Conservation (phyloP, 2,888 invertebrate genomes). For the Tuberolachnus salignus region DNA sequence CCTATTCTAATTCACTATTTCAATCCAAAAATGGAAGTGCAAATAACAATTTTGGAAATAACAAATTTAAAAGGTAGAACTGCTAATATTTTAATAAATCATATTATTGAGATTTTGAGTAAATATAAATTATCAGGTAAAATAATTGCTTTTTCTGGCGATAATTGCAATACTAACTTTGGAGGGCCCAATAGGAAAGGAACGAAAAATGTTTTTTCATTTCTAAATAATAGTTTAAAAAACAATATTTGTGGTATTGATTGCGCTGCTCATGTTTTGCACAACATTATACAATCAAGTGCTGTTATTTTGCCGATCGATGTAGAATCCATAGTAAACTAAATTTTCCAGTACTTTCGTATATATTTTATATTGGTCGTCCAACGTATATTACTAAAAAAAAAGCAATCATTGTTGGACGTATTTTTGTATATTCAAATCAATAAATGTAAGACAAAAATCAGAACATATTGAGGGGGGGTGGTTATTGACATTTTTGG, state of each 20-base stretch:
- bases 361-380: slow-evolving; percentile 61
- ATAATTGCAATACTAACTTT: slow-evolving; percentile 57
- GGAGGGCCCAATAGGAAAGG: slow-evolving; percentile 24
- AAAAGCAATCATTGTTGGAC: too few species aligned
- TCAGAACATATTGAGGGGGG: too few species aligned
- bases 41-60: too few species aligned
- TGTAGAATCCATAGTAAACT: slow-evolving; percentile 60
- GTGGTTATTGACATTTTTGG: too few species aligned
- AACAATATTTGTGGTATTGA: slow-evolving; percentile 59
- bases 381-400: too few species aligned
- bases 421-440: too few species aligned
- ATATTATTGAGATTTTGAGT: slow-evolving; percentile 33
- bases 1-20: slow-evolving; percentile 39
- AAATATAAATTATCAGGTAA: slow-evolving; percentile 32
- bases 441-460: too few species aligned
- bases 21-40: neutral
- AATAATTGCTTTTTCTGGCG: slow-evolving; percentile 52
- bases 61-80: slow-evolving; percentile 39
- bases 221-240: slow-evolving; percentile 57
- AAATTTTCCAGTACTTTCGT: slow-evolving; percentile 61
- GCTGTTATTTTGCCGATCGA: slow-evolving; percentile 61
- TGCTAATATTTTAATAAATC: slow-evolving; percentile 37
- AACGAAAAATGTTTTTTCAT: slow-evolving; percentile 58
- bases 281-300: slow-evolving; percentile 60
- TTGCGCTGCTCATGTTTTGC: slow-evolving; percentile 61